Evolutionary conservation across 2,888 invertebrate genomes (phyloP).

Genomic region (Schizaphis graminum): DNA sequence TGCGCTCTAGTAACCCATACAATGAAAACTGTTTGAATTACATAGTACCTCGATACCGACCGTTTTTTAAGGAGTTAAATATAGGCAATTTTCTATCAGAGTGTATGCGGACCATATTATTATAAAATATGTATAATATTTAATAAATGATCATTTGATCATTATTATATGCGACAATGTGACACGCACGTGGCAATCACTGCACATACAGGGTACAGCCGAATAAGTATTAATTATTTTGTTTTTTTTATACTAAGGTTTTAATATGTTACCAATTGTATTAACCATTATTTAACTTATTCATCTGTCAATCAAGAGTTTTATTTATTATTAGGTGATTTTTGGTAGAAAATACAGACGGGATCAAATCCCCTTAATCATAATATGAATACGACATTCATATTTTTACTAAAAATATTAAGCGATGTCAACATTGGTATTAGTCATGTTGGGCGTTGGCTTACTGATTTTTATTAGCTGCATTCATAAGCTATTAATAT

Average conservation of each 20-base stretch:
- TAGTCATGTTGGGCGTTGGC: background rate
- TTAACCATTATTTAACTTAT: background rate
- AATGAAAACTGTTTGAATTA: background rate
- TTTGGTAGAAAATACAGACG: too few species aligned
- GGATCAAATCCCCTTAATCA: too few species aligned
- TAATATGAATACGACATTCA: too few species aligned
- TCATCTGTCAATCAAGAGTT: too few species aligned
- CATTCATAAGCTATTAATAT: background rate
- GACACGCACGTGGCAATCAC: background rate
- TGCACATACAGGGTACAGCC: background rate
- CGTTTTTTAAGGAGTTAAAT: background rate
- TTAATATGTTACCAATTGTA: background rate
- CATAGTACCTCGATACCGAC: background rate
- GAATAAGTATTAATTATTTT: background rate
- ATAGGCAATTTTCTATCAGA: background rate
- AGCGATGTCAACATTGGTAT: background rate
- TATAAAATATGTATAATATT: background rate
- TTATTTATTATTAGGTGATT: too few species aligned
- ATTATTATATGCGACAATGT: background rate
- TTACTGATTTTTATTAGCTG: background rate
- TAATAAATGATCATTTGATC: background rate
- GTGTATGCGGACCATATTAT: background rate
- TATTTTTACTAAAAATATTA: too few species aligned
- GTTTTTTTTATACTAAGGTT: background rate
- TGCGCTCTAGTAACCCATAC: background rate